A percentile compares a stretch with the other conserved stretches of the same genome.
phyloP scores from a whole-genome alignment of 2,113 vertebrate genomes.

The Bombycilla garrulus region DNA sequence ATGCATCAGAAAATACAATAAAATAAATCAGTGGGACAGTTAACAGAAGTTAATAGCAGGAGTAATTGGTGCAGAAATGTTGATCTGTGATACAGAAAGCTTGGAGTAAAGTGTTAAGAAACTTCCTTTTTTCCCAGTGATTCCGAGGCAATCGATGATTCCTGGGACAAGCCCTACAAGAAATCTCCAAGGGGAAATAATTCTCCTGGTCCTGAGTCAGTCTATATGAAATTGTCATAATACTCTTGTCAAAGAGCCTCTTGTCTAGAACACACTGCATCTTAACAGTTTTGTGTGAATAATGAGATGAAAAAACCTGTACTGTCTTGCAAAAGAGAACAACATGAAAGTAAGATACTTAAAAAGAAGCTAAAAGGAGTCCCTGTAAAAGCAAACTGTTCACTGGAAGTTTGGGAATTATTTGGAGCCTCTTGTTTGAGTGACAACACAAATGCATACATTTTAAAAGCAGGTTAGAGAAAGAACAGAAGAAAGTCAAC shows the following conservation, averaged over 20 bases:
- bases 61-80: neutral
- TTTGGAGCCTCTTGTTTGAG: neutral
- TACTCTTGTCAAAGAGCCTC: accelerated
- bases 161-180: neutral
- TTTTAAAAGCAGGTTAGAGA: neutral
- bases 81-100: neutral
- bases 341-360: neutral
- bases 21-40: neutral
- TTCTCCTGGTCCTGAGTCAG: neutral
- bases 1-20: neutral
- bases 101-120: neutral
- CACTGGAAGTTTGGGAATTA: neutral
- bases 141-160: neutral
- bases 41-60: neutral
- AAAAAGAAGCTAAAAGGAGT: neutral
- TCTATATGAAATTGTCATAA: neutral
- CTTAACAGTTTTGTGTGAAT: neutral
- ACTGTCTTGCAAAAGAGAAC: neutral
- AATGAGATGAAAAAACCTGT: neutral
- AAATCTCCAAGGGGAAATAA: neutral
- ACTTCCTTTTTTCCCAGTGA: too few species aligned
- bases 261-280: neutral
- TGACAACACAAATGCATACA: neutral
- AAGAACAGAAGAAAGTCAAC: neutral
- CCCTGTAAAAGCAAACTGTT: neutral